Evolutionary conservation across 2,797 vertebrate genomes (phyloP).

Genomic region (Staurois parvus): DNA sequence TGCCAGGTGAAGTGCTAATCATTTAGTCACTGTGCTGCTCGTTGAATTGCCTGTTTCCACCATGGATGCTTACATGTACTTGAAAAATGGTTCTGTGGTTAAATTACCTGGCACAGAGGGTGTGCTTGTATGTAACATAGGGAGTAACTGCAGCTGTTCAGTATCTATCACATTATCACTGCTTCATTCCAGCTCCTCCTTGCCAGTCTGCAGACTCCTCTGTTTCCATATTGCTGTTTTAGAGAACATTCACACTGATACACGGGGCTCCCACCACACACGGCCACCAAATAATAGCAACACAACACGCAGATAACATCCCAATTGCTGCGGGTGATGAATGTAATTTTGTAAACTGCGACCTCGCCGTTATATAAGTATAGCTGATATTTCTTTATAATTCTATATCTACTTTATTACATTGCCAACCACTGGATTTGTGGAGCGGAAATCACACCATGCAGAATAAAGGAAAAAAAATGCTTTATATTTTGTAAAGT

Average conservation of each 20-base stretch:
- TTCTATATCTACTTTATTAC: slow-evolving; percentile 27
- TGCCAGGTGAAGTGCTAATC: too few species aligned
- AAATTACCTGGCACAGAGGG: slow-evolving; percentile 23
- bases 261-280: neutral
- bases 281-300: slow-evolving; percentile 36
- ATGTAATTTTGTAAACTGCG: slow-evolving; percentile 46
- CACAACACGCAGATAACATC: slow-evolving; percentile 25
- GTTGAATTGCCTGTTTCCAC: neutral
- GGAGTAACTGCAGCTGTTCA: neutral
- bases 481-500: too few species aligned
- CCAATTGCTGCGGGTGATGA: slow-evolving; percentile 42
- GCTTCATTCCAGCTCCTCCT: neutral
- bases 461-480: neutral
- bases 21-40: too few species aligned
- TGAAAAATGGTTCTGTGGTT: slow-evolving; percentile 28
- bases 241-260: slow-evolving; percentile 2
- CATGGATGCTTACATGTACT: slow-evolving; percentile 33
- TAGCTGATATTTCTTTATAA: slow-evolving; percentile 37
- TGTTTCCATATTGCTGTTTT: neutral
- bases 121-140: neutral
- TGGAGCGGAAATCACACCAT: slow-evolving; percentile 5
- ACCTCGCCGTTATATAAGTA: slow-evolving; percentile 38
- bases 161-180: neutral
- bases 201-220: neutral
- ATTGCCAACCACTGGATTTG: neutral